Base-by-base conservation (phyloP, 2,888 invertebrate genomes). In the Eristalis arbustorum region DNA sequence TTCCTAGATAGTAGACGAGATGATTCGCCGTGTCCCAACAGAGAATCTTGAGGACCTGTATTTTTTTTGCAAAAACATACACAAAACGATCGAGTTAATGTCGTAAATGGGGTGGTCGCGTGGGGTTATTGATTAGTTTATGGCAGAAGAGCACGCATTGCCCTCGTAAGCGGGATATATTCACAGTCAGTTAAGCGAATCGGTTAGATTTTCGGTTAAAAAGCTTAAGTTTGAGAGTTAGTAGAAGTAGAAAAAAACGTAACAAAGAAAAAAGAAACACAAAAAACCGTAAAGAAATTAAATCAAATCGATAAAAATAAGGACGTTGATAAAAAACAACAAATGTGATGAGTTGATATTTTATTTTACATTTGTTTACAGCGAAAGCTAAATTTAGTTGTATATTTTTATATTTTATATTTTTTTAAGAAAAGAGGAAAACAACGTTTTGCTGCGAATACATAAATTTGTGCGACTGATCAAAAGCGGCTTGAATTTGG, bases 21-120 rank as follows among this genome's bases (percentile, higher is more conserved):
- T 97, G 96, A 91, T 96, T 96, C 89, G 94, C 94, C 89, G 96
- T 96, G 93, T 97, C 97, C 97, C 97, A 97, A 62, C 96, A 96
- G 88, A 97, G 94, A 91, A 98, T 97, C 91, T 95, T 94, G 88
- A 95, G 89, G 56, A 93, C 93, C 93, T 92, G 69, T 13, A 75
- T 23, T 18, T 25, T n/a, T 25, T 11, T 4, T 13, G n/a, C 40
- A 18, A 14, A 73, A 49, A 64, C 1, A 10, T 40, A 31, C 42
- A 42, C 11, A 25, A 14, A 82, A 66, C 22, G 22, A 10, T 28
- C 40, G 22, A 23, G 28, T 49, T 1, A 49, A 18, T 18, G 18
- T n/a, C n/a, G n/a, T 3, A 0, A 5, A 59, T 31, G 14, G 1
- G 0, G 31, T 6, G 1, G 18, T 8, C 5, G n/a, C 6, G 18